Base-by-base conservation (phyloP, 2,888 invertebrate species). In the Caenorhabditis parvicauda region DNA sequence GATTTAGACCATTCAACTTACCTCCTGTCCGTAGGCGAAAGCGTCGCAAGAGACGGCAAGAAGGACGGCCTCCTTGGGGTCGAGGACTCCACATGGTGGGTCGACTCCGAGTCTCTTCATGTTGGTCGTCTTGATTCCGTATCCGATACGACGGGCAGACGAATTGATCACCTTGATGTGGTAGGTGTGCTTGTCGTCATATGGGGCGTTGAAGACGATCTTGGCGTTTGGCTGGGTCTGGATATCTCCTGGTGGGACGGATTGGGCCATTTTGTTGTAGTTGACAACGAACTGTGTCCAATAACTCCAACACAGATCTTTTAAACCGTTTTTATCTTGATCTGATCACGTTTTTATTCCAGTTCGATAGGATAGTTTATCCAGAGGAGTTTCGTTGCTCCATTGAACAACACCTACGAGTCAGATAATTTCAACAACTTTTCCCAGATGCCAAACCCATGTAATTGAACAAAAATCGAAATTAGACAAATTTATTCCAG, bases 131-230 rank as follows among this genome's bases (percentile, higher is more conserved):
- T 66, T 66, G 66, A 66, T 56, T 25, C 56, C 66, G 53, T 57
- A 66, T 49, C 66, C 66, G 53, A 66, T 66, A 27, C 66, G 54
- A 51, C 56, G 59, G 41, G 51, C 65, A n/a, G 66, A 56, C 14
- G 60, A 21, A 50, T 66, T 67, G 59, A 53, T 58, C 35, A 66
- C 64, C 63, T 72, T 70, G 60, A 70, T 71, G 64, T 71, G 70
- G 55, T 70, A 71, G 54, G 70, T 70, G 64, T 72, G 70, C 67
- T 72, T 70, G 58, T 70, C 67, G 50, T 72, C 70, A 52, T 72
- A 70, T 44, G 70, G 70, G 9, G 70, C 70, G 57, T 70, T 70
- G 67, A 72, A 70, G 61, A 70, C 70, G 52, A 70, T 64, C 65
- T 69, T 69, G 51, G 64, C 50, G 52, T 51, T 59, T 39, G 68